phyloP scores from a whole-genome alignment of 2,797 vertebrate genomes.

The Scleropages formosus region DNA sequence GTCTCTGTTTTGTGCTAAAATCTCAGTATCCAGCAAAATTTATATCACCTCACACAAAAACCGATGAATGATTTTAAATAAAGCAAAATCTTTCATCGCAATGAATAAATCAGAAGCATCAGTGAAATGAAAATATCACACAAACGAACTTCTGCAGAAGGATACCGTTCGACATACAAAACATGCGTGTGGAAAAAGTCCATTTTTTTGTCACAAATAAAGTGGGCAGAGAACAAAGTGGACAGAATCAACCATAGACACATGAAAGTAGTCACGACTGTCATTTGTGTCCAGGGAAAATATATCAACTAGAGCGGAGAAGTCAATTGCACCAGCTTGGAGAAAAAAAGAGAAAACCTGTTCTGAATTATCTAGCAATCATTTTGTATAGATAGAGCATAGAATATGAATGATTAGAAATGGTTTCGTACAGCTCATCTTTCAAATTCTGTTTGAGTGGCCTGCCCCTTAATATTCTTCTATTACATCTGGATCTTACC shows the following conservation, averaged over 20 bases:
- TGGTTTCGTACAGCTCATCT: neutral
- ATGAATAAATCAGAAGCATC: too few species aligned
- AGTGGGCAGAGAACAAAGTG: constrained; percentile 36
- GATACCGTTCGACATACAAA: too few species aligned
- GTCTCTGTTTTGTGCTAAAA: too few species aligned
- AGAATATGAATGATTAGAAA: neutral
- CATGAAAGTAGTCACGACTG: constrained; percentile 34
- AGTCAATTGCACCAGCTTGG: neutral
- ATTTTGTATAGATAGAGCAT: neutral
- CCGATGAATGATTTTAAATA: too few species aligned
- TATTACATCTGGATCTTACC: neutral
- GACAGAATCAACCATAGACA: constrained; percentile 33
- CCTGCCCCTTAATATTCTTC: neutral
- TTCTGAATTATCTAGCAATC: neutral
- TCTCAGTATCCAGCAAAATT: too few species aligned
- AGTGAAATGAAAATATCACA: too few species aligned
- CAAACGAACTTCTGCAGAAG: too few species aligned
- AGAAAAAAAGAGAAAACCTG: neutral
- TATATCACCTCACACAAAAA: too few species aligned
- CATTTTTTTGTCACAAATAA: constrained; percentile 34
- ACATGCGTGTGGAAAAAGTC: constrained; percentile 3
- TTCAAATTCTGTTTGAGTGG: neutral
- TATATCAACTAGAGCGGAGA: constrained; percentile 23
- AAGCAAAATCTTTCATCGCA: too few species aligned
- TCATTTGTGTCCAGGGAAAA: constrained; percentile 17